Evolutionary conservation across 1,140 invertebrate species (phyloP).

Genomic region (Babylonia areolata): DNA sequence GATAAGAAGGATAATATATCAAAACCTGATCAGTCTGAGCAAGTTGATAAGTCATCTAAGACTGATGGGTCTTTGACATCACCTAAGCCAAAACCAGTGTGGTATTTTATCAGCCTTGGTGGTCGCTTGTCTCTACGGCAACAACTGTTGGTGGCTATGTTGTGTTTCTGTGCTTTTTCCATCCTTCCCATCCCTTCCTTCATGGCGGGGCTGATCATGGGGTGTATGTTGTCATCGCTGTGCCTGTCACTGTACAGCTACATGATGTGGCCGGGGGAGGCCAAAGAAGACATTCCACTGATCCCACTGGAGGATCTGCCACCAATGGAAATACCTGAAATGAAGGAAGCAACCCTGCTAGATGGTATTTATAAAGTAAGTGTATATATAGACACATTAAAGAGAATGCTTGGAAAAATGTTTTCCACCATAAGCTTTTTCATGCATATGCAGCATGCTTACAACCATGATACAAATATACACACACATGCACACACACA

Average conservation of each 20-base stretch:
- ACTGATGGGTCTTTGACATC: not conserved
- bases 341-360: slow-evolving; percentile 62
- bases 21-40: not conserved
- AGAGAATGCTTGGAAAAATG: too few relatives aligned
- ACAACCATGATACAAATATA: not conserved
- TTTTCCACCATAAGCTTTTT: too few relatives aligned
- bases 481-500: not conserved
- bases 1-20: not conserved
- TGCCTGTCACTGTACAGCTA: slow-evolving; percentile 61
- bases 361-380: slow-evolving; percentile 70
- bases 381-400: not conserved
- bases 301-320: slow-evolving; percentile 61
- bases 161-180: slow-evolving; percentile 62
- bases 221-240: slow-evolving; percentile 54
- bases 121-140: slow-evolving; percentile 43
- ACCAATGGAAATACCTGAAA: slow-evolving; percentile 66
- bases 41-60: not conserved
- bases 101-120: not conserved
- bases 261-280: slow-evolving; percentile 52
- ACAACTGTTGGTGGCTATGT: slow-evolving; percentile 42
- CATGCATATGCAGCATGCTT: too few relatives aligned
- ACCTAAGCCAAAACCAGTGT: not conserved
- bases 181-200: slow-evolving; percentile 71
- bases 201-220: slow-evolving; percentile 68
- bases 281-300: slow-evolving; percentile 47